Evolutionary conservation across 2,797 vertebrate species (phyloP).

Genomic region (Nothura maculosa): DNA sequence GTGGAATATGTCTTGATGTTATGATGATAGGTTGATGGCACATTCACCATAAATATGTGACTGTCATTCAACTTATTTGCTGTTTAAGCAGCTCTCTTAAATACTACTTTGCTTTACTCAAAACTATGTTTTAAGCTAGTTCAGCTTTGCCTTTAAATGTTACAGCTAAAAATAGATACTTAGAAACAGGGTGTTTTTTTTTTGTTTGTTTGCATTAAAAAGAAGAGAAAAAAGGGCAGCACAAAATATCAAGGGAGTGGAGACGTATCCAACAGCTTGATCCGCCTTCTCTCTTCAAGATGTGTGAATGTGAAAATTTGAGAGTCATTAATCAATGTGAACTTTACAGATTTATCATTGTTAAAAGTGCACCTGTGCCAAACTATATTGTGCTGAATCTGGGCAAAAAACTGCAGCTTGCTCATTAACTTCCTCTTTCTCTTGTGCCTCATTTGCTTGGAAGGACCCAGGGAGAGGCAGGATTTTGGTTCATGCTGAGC

Average conservation of each 20-base stretch:
- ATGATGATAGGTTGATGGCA: neutral
- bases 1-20: neutral
- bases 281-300: neutral
- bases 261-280: neutral
- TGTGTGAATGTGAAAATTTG: slow-evolving; percentile 16
- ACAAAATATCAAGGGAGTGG: neutral
- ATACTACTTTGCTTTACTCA: neutral
- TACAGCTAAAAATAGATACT: slow-evolving; percentile 1
- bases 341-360: slow-evolving; percentile 55
- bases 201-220: neutral
- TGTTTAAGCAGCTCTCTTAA: slow-evolving; percentile 8
- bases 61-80: neutral
- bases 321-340: slow-evolving; percentile 69
- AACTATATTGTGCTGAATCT: slow-evolving; percentile 59
- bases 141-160: neutral
- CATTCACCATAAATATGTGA: neutral
- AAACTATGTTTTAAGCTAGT: slow-evolving; percentile 23
- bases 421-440: slow-evolving; percentile 41
- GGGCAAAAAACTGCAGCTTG: neutral
- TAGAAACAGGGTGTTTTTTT: neutral
- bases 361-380: slow-evolving; percentile 59
- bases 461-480: neutral
- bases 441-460: slow-evolving; percentile 8
- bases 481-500: slow-evolving; percentile 9
- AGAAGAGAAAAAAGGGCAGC: neutral